Conservation (phyloP, 2,113 vertebrate species). For the Eudyptes chrysolophus region DNA sequence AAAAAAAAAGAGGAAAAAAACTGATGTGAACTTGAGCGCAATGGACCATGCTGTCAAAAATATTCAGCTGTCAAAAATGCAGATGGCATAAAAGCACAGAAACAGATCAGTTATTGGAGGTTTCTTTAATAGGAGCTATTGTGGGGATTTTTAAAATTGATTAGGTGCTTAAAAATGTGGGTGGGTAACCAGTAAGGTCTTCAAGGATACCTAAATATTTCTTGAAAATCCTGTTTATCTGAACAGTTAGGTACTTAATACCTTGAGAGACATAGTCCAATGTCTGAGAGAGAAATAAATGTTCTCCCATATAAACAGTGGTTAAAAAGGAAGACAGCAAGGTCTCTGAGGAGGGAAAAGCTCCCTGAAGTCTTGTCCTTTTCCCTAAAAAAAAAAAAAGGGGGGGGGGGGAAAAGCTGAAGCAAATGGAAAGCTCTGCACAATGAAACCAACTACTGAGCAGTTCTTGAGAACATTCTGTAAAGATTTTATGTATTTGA, state of each 20-base stretch:
- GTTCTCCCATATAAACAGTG: neutral
- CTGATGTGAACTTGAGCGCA: conserved; percentile 45
- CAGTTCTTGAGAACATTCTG: neutral
- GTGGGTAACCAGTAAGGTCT: neutral
- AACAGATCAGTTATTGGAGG: conserved; percentile 1
- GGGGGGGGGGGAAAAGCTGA: neutral
- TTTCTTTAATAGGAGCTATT: neutral
- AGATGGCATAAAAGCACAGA: conserved; percentile 61
- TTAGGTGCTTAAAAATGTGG: neutral
- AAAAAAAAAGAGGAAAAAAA: neutral
- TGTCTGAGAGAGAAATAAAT: neutral
- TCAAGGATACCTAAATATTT: neutral
- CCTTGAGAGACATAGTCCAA: neutral
- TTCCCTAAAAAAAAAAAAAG: neutral
- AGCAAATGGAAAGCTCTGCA: neutral
- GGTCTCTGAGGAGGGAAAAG: neutral
- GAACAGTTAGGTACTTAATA: neutral
- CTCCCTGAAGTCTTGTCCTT: neutral
- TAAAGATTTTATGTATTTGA: neutral
- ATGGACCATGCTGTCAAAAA: conserved; percentile 56
- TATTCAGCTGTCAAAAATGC: conserved; percentile 65
- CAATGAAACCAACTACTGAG: neutral
- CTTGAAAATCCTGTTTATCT: neutral
- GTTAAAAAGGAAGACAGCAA: neutral
- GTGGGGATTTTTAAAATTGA: neutral